phyloP scores from a whole-genome alignment of 1,140 invertebrate genomes.

The Leptinotarsa texana region DNA sequence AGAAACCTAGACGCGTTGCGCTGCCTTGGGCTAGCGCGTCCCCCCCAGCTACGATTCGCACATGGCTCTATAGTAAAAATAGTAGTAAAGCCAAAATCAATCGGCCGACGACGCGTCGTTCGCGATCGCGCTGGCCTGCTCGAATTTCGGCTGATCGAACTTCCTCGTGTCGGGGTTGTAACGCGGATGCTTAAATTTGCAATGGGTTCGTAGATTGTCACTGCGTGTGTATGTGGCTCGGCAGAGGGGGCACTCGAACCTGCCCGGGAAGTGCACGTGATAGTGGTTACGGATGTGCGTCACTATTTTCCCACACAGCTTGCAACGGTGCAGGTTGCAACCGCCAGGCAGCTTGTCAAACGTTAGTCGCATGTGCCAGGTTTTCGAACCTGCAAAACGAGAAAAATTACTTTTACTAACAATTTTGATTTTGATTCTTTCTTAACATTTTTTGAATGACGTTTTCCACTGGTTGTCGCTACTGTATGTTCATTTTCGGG shows the following conservation, averaged over 20 bases:
- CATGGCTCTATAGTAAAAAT: slow-evolving; percentile 47
- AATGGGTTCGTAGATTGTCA: slow-evolving; percentile 85
- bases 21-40: slow-evolving; percentile 13
- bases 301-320: slow-evolving; percentile 88
- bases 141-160: slow-evolving; percentile 65
- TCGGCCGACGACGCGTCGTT: slow-evolving; percentile 55
- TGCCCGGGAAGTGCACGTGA: slow-evolving; percentile 86
- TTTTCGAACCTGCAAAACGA: slow-evolving; percentile 84
- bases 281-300: slow-evolving; percentile 89
- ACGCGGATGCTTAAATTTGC: slow-evolving; percentile 84
- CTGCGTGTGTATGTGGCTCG: slow-evolving; percentile 84
- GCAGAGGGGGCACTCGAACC: slow-evolving; percentile 85
- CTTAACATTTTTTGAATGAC: background rate
- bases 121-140: slow-evolving; percentile 51
- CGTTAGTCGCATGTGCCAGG: slow-evolving; percentile 88
- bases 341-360: slow-evolving; percentile 86
- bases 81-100: slow-evolving; percentile 55
- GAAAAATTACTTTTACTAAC: slow-evolving; percentile 59
- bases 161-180: slow-evolving; percentile 80
- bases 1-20: background rate
- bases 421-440: background rate
- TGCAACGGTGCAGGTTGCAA: slow-evolving; percentile 87
- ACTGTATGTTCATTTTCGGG: background rate
- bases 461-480: slow-evolving; percentile 13
- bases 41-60: slow-evolving; percentile 41